Percentiles rank a stretch among this genome's conserved stretches.
Evolutionary conservation across 2,797 vertebrate genomes (phyloP).

Genomic region (Danio tinwini): DNA sequence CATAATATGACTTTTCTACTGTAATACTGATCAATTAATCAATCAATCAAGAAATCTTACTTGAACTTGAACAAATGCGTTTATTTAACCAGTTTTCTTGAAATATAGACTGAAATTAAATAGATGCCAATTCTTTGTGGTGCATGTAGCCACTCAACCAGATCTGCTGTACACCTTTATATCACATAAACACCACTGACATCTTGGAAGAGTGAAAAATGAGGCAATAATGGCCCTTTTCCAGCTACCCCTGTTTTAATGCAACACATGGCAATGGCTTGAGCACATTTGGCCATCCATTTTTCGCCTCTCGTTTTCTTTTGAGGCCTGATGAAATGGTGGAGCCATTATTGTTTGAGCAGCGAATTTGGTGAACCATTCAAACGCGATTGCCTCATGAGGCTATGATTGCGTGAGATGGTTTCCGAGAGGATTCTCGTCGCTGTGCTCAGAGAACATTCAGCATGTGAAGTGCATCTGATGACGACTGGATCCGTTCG

Average conservation of each 20-base stretch:
- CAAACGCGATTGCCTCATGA: constrained; percentile 63
- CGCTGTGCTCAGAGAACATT: constrained; percentile 44
- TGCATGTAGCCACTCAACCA: constrained; percentile 13
- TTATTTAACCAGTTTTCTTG: neutral
- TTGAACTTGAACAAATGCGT: too few species aligned
- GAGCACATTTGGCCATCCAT: constrained; percentile 50
- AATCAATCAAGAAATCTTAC: too few species aligned
- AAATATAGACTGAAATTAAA: neutral
- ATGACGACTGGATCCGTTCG: constrained; percentile 27
- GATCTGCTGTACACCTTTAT: constrained; percentile 14
- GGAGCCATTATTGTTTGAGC: constrained; percentile 58
- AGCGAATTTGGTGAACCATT: constrained; percentile 55
- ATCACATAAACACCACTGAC: constrained; percentile 21
- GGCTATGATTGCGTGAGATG: constrained; percentile 67
- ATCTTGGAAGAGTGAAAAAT: constrained; percentile 51
- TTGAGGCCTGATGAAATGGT: constrained; percentile 59
- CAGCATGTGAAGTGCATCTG: constrained; percentile 34
- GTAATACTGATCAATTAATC: neutral
- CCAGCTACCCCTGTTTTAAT: constrained; percentile 53
- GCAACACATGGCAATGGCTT: constrained; percentile 57
- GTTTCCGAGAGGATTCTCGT: constrained; percentile 61
- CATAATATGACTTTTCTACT: neutral
- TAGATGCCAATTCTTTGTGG: neutral
- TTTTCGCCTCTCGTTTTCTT: constrained; percentile 44
- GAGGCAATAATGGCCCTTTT: constrained; percentile 41